Evolutionary conservation across 2,888 invertebrate genomes (phyloP).

Genomic region (Melangyna quadrimaculata): DNA sequence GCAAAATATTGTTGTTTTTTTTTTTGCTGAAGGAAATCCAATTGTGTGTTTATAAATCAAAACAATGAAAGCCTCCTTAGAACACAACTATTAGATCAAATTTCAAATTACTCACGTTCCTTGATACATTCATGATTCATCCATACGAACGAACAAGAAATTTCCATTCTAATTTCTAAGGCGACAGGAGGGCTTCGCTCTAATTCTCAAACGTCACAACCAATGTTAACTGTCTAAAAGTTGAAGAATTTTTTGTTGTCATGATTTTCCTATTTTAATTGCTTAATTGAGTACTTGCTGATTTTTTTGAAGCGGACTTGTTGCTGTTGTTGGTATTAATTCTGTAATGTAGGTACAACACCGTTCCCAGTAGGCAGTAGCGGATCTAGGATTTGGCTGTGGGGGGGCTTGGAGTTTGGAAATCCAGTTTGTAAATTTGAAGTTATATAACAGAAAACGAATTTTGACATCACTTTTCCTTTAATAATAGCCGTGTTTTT

Average conservation of each 20-base stretch:
- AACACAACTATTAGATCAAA: constrained; percentile 51
- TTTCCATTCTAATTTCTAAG: constrained; percentile 35
- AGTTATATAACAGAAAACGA: no score
- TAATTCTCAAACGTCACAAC: constrained; percentile 19
- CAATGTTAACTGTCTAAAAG: constrained; percentile 36
- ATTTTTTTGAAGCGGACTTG: constrained; percentile 41
- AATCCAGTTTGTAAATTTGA: no score
- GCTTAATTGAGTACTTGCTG: constrained; percentile 64
- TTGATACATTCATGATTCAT: neutral
- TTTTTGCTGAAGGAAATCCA: constrained; percentile 38
- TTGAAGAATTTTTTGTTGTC: constrained; percentile 19
- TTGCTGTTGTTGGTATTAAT: constrained; percentile 19
- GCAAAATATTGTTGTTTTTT: neutral
- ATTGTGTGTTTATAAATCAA: constrained; percentile 32
- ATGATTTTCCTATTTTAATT: constrained; percentile 59
- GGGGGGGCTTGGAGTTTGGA: no score
- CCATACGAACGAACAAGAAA: neutral
- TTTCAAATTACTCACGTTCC: constrained; percentile 62
- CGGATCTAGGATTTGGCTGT: no score
- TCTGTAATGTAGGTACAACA: constrained; percentile 6
- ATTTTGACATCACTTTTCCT: no score
- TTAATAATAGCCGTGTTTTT: no score
- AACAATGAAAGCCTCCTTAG: constrained; percentile 37
- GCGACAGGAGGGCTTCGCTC: constrained; percentile 21
- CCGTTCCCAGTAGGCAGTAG: constrained; percentile 14